These are phyloP conservation scores for Nestor notabilis DNA, from an alignment of 2,113 vertebrate species.

Conservation along the genomic window DNA sequence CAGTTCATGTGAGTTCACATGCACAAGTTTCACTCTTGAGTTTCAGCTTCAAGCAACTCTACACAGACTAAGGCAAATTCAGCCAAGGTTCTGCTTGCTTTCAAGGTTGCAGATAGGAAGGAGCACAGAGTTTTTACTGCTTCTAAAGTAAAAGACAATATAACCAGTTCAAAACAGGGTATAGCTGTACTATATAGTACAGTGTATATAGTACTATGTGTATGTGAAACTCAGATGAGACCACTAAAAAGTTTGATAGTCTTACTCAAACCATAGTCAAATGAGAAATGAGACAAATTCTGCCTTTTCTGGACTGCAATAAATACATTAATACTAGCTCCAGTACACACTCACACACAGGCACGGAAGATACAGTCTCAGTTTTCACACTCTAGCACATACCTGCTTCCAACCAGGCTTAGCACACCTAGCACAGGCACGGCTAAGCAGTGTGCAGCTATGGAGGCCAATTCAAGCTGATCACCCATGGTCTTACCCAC, in stretches of 20 bases:
- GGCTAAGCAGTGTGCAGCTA: not conserved
- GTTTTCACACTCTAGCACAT: not conserved
- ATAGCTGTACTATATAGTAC: not conserved
- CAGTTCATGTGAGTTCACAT: fast-evolving
- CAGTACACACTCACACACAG: too few relatives aligned
- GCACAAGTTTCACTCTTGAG: not conserved
- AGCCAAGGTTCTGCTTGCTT: not conserved
- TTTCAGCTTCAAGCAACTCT: not conserved
- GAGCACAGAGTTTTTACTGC: not conserved
- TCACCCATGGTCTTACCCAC: not conserved
- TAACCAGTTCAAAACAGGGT: not conserved
- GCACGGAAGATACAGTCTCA: not conserved
- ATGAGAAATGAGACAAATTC: not conserved
- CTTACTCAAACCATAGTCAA: not conserved
- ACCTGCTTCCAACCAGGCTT: not conserved
- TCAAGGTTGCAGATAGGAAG: not conserved
- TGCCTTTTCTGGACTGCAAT: not conserved
- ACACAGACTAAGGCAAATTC: not conserved
- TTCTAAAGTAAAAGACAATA: not conserved
- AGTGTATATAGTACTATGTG: too few relatives aligned
- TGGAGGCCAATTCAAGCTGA: not conserved
- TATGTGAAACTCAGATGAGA: not conserved
- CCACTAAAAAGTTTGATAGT: not conserved
- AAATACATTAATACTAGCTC: not conserved
- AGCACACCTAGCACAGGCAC: fast-evolving